phyloP scores from a whole-genome alignment of 2,113 vertebrate genomes.

The Scomber scombrus region DNA sequence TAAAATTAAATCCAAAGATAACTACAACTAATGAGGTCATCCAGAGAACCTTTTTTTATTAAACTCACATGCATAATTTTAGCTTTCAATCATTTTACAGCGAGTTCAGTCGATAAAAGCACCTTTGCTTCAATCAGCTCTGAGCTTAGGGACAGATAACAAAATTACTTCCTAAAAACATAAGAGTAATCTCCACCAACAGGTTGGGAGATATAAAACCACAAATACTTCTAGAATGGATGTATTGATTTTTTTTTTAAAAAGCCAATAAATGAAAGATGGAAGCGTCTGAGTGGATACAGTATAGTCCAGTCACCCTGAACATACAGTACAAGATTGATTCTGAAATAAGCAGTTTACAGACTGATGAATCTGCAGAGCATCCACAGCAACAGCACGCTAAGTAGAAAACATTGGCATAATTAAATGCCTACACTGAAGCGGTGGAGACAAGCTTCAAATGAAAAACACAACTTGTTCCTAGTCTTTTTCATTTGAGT shows the following conservation, averaged over 20 bases:
- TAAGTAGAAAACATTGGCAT: neutral
- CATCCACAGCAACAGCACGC: neutral
- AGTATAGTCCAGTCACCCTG: neutral
- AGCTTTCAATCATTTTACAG: neutral
- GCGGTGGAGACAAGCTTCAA: conserved; percentile 11
- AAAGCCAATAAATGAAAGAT: neutral
- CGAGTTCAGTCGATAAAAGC: no score
- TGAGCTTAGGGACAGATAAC: conserved; percentile 14
- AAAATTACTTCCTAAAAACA: conserved; percentile 6
- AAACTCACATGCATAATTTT: neutral
- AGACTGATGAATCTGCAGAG: conserved; percentile 1
- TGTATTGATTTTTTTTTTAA: neutral
- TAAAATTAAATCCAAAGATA: conserved; percentile 7
- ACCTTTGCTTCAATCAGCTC: neutral
- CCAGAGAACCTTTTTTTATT: neutral
- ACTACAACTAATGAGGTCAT: neutral
- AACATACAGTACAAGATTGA: neutral
- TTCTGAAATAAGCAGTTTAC: neutral
- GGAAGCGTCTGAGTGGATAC: neutral
- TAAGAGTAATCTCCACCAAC: neutral
- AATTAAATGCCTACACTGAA: conserved; percentile 14
- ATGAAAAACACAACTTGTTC: conserved; percentile 26
- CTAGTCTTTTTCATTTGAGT: conserved; percentile 13
- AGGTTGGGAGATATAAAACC: neutral
- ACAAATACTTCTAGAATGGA: neutral